These are phyloP conservation scores for Sinocyclocheilus anshuiensis DNA, from an alignment of 2,113 vertebrate species.

Conservation along the genomic window DNA sequence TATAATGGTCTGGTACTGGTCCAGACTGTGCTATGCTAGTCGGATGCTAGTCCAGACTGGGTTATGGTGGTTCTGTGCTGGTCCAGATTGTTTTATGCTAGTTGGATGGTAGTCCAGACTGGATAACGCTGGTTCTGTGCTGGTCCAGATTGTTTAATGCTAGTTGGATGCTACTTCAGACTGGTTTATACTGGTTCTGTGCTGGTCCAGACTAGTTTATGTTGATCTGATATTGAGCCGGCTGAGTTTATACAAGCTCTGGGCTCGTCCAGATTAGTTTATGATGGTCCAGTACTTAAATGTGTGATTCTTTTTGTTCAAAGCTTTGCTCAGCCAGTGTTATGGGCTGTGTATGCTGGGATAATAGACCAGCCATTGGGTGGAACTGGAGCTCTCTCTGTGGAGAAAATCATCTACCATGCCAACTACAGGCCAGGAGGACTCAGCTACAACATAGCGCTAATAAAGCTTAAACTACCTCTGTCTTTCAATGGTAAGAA, in stretches of 20 bases:
- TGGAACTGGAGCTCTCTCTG: constrained; percentile 46
- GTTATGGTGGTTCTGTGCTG: not conserved
- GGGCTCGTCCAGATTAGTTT: not conserved
- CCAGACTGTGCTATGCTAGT: not conserved
- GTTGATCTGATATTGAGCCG: not conserved
- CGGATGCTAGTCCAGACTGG: not conserved
- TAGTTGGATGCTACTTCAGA: not conserved
- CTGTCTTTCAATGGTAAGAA: constrained; percentile 57
- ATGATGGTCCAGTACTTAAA: not conserved
- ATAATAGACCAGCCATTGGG: constrained; percentile 55
- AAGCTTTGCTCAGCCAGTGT: constrained; percentile 52
- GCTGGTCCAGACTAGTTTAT: not conserved
- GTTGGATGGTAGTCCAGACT: not conserved
- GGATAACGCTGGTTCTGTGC: not conserved
- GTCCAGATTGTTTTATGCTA: not conserved
- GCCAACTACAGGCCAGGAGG: constrained; percentile 45
- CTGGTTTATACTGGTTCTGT: not conserved
- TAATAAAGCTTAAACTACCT: constrained; percentile 56
- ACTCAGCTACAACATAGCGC: constrained; percentile 56
- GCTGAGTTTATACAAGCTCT: not conserved
- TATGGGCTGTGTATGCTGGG: constrained; percentile 59
- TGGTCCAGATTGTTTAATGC: not conserved
- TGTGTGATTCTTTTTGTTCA: not conserved
- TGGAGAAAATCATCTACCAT: constrained; percentile 61
- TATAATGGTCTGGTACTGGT: not conserved